Percentiles rank a stretch among this genome's conserved stretches.
These are phyloP conservation scores for Ormyrus labotus DNA, from an alignment of 2,888 invertebrate species.

Conservation along the genomic window DNA sequence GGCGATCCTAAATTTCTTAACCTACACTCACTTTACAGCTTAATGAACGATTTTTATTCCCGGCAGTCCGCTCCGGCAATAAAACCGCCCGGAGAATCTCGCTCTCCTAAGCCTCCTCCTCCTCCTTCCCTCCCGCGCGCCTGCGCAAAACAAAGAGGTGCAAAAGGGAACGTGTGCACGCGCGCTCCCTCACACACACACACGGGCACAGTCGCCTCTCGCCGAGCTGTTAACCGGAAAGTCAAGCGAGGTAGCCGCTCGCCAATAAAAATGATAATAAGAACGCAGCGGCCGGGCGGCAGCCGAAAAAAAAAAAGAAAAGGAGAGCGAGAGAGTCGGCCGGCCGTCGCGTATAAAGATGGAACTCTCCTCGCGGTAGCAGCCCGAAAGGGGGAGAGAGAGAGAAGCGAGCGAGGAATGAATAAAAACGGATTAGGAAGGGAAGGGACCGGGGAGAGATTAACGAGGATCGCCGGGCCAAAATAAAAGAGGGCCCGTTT, in stretches of 20 bases:
- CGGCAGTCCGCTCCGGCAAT: no score
- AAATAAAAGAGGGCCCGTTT: conserved; percentile 17
- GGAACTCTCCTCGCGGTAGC: conserved; percentile 40
- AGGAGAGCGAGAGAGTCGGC: neutral
- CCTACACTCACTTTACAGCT: neutral
- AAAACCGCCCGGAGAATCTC: no score
- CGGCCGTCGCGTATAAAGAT: conserved; percentile 27
- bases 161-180: neutral
- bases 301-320: neutral
- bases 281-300: conserved; percentile 11
- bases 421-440: neutral
- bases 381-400: conserved; percentile 6
- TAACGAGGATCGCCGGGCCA: conserved; percentile 48
- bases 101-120: no score
- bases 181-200: no score
- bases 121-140: neutral
- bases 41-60: neutral
- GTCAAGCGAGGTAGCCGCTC: conserved; percentile 46
- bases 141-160: conserved; percentile 18
- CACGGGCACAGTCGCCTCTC: neutral
- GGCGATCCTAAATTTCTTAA: neutral
- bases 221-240: conserved; percentile 40
- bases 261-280: conserved; percentile 49
- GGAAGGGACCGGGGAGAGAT: conserved; percentile 24
- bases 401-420: conserved; percentile 12